A percentile compares a stretch with the other conserved stretches of the same genome.
phyloP scores from a whole-genome alignment of 1,140 invertebrate species.

The Drosophila pandora region DNA sequence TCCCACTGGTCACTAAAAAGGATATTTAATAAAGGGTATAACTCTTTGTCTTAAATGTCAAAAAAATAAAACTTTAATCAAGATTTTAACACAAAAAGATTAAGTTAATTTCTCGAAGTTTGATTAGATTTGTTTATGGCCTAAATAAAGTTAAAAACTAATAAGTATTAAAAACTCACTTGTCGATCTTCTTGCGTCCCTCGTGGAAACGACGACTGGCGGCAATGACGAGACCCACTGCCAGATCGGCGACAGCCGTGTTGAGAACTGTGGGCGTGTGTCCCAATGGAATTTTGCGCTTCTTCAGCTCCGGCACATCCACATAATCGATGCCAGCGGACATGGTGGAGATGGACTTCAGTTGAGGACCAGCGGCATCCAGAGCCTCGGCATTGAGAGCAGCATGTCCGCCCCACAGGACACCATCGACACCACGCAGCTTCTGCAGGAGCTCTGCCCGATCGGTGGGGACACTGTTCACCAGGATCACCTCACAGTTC shows the following conservation, averaged over 20 bases:
- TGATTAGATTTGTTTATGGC: neutral
- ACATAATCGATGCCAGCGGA: constrained; percentile 94
- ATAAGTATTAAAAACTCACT: constrained; percentile 40
- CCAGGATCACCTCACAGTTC: constrained; percentile 65
- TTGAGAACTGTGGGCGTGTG: constrained; percentile 96
- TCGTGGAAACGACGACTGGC: constrained; percentile 90
- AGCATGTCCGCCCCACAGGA: constrained; percentile 89
- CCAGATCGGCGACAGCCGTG: constrained; percentile 95
- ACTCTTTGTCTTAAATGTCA: too few species aligned
- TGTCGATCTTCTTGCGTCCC: constrained; percentile 85
- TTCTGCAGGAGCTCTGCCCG: constrained; percentile 86
- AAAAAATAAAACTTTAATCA: too few species aligned
- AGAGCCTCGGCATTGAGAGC: constrained; percentile 90
- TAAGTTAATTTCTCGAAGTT: too few species aligned
- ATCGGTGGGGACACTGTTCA: constrained; percentile 59
- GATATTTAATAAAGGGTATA: constrained; percentile 54
- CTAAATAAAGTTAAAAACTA: neutral
- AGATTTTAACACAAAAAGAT: neutral
- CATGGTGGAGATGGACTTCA: constrained; percentile 95
- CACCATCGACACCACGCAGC: constrained; percentile 86
- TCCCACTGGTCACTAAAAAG: constrained; percentile 89
- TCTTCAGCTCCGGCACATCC: constrained; percentile 88
- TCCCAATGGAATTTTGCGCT: constrained; percentile 89
- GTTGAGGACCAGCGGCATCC: constrained; percentile 87
- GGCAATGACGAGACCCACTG: constrained; percentile 85